Conservation (phyloP, 2,113 vertebrate species). For the Osmerus mordax region DNA sequence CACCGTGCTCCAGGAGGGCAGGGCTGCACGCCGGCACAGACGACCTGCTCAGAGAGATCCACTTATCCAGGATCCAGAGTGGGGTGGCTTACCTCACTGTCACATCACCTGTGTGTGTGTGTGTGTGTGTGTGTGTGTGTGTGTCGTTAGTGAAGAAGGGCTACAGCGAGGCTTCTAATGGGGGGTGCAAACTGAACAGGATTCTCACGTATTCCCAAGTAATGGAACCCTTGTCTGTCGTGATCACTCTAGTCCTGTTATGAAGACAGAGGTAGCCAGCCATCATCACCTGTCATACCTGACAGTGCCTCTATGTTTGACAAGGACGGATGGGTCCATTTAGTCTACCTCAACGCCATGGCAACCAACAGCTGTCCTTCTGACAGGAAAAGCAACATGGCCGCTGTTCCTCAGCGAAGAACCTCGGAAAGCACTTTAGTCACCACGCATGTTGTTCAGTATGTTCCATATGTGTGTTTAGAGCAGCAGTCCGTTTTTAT, state of each 20-base stretch:
- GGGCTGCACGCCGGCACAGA: slow-evolving; percentile 17
- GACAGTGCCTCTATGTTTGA: slow-evolving; percentile 45
- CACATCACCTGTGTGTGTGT: slow-evolving; percentile 1
- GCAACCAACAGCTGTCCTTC: slow-evolving; percentile 33
- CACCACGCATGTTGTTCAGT: no score
- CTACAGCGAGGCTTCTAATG: neutral
- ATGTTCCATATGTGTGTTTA: no score
- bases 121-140: slow-evolving; percentile 9
- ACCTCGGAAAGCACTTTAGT: no score
- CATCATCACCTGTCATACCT: slow-evolving; percentile 28
- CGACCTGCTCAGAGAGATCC: slow-evolving; percentile 22
- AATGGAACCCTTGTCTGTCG: slow-evolving; percentile 1
- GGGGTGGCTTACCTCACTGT: slow-evolving; percentile 10
- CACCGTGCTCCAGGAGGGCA: slow-evolving; percentile 17
- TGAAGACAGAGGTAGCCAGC: slow-evolving; percentile 15
- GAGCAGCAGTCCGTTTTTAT: no score
- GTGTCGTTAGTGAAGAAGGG: neutral
- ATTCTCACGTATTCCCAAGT: neutral
- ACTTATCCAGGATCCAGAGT: slow-evolving; percentile 4
- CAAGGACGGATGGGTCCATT: slow-evolving; percentile 35
- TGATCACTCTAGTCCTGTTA: slow-evolving; percentile 20
- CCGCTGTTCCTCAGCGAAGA: slow-evolving; percentile 17
- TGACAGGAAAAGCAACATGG: slow-evolving; percentile 11
- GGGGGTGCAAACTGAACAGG: neutral
- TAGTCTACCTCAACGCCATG: slow-evolving; percentile 22